Base-by-base conservation (phyloP, 2,888 invertebrate genomes). In the Prosapia bicincta region DNA sequence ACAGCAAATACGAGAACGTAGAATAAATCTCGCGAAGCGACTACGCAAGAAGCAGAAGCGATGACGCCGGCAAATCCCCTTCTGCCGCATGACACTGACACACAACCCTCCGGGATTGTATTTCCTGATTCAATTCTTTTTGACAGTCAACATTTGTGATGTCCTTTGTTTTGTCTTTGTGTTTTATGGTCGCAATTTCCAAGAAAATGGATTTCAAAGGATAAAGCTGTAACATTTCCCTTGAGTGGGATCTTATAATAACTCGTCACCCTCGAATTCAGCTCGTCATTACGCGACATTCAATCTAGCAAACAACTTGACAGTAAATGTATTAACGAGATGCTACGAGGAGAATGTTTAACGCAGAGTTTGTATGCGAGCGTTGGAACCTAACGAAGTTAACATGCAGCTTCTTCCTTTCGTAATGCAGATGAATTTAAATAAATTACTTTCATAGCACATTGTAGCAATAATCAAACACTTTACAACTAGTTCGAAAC, bases 101-200 rank as follows among this genome's bases (percentile, higher is more conserved):
- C 20, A 5, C 3, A n/a, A n/a, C 54, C 20, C 54, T n/a, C 54
- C 13, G 3, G 54, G 54, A 54, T 54, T 54, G 54, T 54, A 54
- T 54, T 54, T 54, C 54, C 54, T 54, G 54, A 54, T 54, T 54
- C 54, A 54, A 54, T 54, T 54, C 54, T 54, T 54, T 54, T 54
- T 54, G 54, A 54, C 54, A 54, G 54, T 54, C 20, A 54, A 54
- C 54, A 54, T 54, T 54, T 54, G 54, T 20, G 54, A 2, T 54
- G 54, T 54, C 54, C 20, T 54, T 54, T 54, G 54, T 54, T 54
- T 20, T 54, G 54, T 20, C 20, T 54, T 54, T 54, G 5, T 54
- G 54, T 54, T 54, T 54, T 54, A 54, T 54, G 54, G 2, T n/a
- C 1, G 54, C 54, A 54, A 54, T 54, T 54, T 54, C 54, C 54